A percentile compares a stretch with the other conserved stretches of the same genome.
phyloP scores from a whole-genome alignment of 2,797 vertebrate genomes.

The Geotrypetes seraphini region DNA sequence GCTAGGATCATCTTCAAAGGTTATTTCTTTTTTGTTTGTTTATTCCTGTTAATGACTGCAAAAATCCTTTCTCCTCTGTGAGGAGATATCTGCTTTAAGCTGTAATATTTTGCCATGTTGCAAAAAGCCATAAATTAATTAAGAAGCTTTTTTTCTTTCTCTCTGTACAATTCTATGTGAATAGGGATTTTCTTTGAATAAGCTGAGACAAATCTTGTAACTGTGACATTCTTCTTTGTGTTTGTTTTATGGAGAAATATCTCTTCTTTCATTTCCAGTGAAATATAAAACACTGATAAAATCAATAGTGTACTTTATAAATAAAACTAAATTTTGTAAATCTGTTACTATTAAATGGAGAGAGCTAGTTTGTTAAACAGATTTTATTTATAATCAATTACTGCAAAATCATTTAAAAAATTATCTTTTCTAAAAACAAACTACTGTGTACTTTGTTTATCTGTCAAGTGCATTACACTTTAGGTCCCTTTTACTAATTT shows the following conservation, averaged over 20 bases:
- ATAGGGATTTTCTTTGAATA: slow-evolving; percentile 47
- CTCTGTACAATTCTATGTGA: slow-evolving; percentile 40
- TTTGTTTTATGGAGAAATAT: slow-evolving; percentile 44
- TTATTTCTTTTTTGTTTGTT: slow-evolving; percentile 35
- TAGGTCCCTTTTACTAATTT: too few relatives aligned
- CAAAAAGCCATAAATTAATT: slow-evolving; percentile 84
- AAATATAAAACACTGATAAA: slow-evolving; percentile 30
- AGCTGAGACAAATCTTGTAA: slow-evolving; percentile 53
- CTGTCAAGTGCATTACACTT: too few relatives aligned
- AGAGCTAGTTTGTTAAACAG: too few relatives aligned
- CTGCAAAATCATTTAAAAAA: background rate
- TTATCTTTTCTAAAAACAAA: too few relatives aligned
- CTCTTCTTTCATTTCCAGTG: slow-evolving; percentile 29
- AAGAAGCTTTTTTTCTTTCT: slow-evolving; percentile 47
- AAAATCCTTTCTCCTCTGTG: slow-evolving; percentile 79
- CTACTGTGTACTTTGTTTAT: too few relatives aligned
- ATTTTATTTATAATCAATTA: too few relatives aligned
- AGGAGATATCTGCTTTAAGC: slow-evolving; percentile 78
- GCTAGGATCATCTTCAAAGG: slow-evolving; percentile 16
- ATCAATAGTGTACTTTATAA: slow-evolving; percentile 17
- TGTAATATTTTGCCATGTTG: slow-evolving; percentile 75
- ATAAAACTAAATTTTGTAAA: background rate
- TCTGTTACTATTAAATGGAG: too few relatives aligned
- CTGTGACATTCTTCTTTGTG: slow-evolving; percentile 62
- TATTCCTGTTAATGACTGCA: slow-evolving; percentile 60